Evolutionary conservation across 1,140 invertebrate species (phyloP).

Genomic region (Aphelenchoides avenae): DNA sequence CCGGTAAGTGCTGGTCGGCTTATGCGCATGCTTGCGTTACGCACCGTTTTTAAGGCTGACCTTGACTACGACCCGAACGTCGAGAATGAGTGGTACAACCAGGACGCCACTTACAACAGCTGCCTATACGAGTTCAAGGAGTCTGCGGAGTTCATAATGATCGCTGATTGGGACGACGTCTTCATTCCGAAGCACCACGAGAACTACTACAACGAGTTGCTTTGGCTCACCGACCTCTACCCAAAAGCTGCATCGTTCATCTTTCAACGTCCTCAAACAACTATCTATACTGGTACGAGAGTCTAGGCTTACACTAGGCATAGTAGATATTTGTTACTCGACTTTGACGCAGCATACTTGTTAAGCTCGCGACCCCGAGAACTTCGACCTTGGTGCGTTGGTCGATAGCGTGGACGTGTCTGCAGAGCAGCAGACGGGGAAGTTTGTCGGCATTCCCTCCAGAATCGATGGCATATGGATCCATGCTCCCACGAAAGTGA

Average conservation of each 20-base stretch:
- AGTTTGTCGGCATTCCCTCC: conserved; percentile 17
- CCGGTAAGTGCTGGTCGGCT: no score
- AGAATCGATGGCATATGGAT: conserved; percentile 21
- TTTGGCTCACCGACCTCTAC: conserved; percentile 18
- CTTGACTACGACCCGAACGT: conserved; percentile 30
- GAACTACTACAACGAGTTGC: conserved; percentile 15
- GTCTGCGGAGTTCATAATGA: conserved; percentile 17
- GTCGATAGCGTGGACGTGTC: conserved; percentile 9
- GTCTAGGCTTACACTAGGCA: background rate
- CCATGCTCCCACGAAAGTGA: conserved; percentile 14
- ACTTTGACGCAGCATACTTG: background rate
- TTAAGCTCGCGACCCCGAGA: conserved; percentile 8
- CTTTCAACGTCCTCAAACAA: conserved; percentile 23
- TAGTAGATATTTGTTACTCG: background rate
- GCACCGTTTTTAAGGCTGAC: conserved; percentile 23
- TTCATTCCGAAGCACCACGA: conserved; percentile 6
- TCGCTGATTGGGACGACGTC: conserved; percentile 23
- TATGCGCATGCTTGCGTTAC: no score
- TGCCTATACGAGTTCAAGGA: conserved; percentile 24
- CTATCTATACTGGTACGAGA: conserved; percentile 11
- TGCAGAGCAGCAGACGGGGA: conserved; percentile 6
- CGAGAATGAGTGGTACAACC: conserved; percentile 33
- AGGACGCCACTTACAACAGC: conserved; percentile 22
- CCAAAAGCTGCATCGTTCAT: conserved; percentile 15
- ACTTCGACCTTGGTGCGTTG: conserved; percentile 1